These are phyloP conservation scores for Dorcus parallelipipedus DNA, from an alignment of 2,888 invertebrate species.

Conservation along the genomic window DNA sequence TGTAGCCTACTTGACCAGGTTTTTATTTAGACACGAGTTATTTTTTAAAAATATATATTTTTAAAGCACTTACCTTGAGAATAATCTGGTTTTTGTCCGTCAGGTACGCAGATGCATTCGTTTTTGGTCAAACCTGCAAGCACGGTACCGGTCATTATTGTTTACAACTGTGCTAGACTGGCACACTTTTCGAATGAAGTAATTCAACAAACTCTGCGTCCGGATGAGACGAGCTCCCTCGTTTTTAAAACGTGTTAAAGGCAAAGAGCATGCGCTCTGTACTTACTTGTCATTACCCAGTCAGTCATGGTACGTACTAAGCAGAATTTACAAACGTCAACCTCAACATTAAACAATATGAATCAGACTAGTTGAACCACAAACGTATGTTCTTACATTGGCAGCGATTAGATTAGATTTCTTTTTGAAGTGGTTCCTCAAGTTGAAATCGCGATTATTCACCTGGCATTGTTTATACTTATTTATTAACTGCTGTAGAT, in stretches of 20 bases:
- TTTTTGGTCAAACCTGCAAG: conserved; percentile 36
- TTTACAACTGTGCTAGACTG: conserved; percentile 1
- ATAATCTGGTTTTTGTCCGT: conserved; percentile 19
- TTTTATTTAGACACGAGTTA: too few species aligned
- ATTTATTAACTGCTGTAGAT: too few species aligned
- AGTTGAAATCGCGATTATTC: too few species aligned
- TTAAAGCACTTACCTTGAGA: conserved; percentile 25
- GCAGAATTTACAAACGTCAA: too few species aligned
- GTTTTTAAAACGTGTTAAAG: conserved; percentile 13
- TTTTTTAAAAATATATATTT: too few species aligned
- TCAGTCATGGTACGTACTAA: too few species aligned
- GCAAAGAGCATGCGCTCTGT: conserved; percentile 2
- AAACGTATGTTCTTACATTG: too few species aligned
- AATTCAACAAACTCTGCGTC: neutral
- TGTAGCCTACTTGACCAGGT: too few species aligned
- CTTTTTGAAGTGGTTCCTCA: too few species aligned
- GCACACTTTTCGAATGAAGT: neutral
- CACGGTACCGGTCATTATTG: conserved; percentile 31
- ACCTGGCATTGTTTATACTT: too few species aligned
- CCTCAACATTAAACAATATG: neutral
- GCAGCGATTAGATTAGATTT: too few species aligned
- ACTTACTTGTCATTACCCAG: neutral
- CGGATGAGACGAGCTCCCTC: conserved; percentile 5
- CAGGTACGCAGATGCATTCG: conserved; percentile 31
- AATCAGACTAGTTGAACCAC: too few species aligned